These are phyloP conservation scores for Pangasianodon gigas DNA, from an alignment of 2,113 vertebrate species.

Conservation along the genomic window DNA sequence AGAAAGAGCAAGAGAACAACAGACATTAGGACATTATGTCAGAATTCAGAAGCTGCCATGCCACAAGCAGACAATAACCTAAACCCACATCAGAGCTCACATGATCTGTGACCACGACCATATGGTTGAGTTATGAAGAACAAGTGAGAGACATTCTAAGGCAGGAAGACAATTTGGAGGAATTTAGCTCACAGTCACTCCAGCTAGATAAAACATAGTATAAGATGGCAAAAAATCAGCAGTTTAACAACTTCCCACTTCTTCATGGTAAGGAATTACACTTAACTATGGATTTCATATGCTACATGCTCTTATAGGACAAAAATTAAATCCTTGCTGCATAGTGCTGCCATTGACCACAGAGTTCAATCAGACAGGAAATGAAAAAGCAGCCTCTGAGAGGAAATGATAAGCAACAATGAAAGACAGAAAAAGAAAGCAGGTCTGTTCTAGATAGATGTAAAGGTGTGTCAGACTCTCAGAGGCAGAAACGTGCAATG, in stretches of 20 bases:
- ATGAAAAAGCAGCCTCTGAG: neutral
- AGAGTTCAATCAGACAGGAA: neutral
- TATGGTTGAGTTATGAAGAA: too few species aligned
- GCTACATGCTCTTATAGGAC: neutral
- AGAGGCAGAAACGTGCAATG: neutral
- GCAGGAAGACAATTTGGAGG: neutral
- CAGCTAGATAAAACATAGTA: neutral
- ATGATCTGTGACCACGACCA: neutral
- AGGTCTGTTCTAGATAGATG: neutral
- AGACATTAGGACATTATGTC: neutral
- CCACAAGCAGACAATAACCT: neutral
- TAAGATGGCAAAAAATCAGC: neutral
- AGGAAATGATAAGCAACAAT: neutral
- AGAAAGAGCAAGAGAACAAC: constrained; percentile 45
- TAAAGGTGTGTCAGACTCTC: neutral
- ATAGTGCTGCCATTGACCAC: neutral
- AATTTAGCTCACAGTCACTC: neutral
- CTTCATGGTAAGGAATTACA: neutral
- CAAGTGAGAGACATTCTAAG: neutral
- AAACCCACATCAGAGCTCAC: neutral
- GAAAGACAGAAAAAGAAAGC: neutral
- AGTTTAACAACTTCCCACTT: neutral
- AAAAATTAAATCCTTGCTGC: neutral
- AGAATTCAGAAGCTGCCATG: neutral
- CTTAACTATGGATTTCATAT: neutral